Base-by-base conservation (phyloP, 2,888 invertebrate genomes). In the Agrochola litura region DNA sequence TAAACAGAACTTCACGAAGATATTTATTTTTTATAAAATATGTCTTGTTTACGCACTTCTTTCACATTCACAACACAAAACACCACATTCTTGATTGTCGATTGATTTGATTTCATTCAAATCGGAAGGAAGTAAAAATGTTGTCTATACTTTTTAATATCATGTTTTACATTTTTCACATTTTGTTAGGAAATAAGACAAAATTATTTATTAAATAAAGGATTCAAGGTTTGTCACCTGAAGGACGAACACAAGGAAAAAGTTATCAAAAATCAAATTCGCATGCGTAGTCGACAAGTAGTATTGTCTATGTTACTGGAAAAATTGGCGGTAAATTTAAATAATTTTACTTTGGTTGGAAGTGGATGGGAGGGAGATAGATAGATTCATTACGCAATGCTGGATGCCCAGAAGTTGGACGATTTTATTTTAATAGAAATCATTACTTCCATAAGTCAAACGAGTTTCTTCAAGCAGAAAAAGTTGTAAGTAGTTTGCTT, bases 31-130 rank as follows among this genome's bases (percentile, higher is more conserved):
- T 77, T 46, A n/a, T 69, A 77, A 83, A 84, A 61, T 79, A 85
- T 61, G 76, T 84, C 70, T 89, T 90, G 89, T 91, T 91, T 91
- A 90, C 89, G 88, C 89, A 89, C 86, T 85, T 83, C 80, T 76
- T 74, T 69, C 76, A 85, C 84, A 81, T 83, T 82, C 65, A 81
- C 84, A 82, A 81, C 73, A 76, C 37, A 70, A 81, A 82, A 81
- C 73, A 76, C 25, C 72, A 81, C 72, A 73, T 82, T 77, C 83
- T 77, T 70, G 67, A 72, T 85, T 90, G 89, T 88, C 90, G 86
- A 91, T 89, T 90, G 89, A 90, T 89, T 91, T 89, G 89, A 89
- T 89, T 85, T 79, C 46, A 73, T 85, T 79, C 46, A 69, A 77
- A 79, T 82, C 75, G 77, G 77, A 84, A 83, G 69, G 54, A 79